A percentile compares a stretch with the other conserved stretches of the same genome.
Conservation (phyloP, 2,797 vertebrate genomes). For the Siniperca obscura region DNA sequence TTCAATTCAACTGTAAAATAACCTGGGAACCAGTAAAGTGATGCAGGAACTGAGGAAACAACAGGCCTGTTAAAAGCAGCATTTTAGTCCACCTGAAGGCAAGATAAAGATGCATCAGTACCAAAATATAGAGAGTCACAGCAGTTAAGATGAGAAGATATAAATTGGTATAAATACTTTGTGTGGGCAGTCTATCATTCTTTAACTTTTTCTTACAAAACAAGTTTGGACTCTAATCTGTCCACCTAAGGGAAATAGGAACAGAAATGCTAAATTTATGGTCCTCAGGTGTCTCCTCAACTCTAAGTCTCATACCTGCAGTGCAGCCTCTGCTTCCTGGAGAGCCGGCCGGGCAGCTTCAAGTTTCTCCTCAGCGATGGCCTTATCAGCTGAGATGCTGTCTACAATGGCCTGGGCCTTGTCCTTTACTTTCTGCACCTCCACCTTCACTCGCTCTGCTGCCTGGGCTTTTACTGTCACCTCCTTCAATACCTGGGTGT, state of each 20-base stretch:
- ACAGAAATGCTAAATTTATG: too few relatives aligned
- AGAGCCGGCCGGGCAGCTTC: constrained; percentile 93
- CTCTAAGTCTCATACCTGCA: constrained; percentile 84
- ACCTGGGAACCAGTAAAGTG: neutral
- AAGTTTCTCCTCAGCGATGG: constrained; percentile 91
- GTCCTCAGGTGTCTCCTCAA: too few relatives aligned
- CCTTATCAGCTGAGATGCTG: constrained; percentile 94
- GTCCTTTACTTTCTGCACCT: constrained; percentile 98
- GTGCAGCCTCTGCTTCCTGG: constrained; percentile 92
- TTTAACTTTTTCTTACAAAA: neutral
- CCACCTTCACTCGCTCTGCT: constrained; percentile 92
- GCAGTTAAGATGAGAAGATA: neutral
- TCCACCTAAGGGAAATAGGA: neutral
- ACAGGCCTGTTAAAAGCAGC: neutral
- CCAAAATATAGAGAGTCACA: neutral
- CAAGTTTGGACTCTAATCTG: neutral
- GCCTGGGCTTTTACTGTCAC: constrained; percentile 96
- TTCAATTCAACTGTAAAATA: neutral
- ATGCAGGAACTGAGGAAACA: neutral
- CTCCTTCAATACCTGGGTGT: constrained; percentile 92
- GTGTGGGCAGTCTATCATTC: neutral
- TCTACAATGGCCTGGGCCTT: constrained; percentile 96
- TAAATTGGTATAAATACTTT: neutral
- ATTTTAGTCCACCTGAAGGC: neutral
- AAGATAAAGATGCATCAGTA: accelerated